Evolutionary conservation across 2,888 invertebrate species (phyloP), one percentile per base, ranked within the genome.

Genomic region (Pollenia angustigena): DNA sequence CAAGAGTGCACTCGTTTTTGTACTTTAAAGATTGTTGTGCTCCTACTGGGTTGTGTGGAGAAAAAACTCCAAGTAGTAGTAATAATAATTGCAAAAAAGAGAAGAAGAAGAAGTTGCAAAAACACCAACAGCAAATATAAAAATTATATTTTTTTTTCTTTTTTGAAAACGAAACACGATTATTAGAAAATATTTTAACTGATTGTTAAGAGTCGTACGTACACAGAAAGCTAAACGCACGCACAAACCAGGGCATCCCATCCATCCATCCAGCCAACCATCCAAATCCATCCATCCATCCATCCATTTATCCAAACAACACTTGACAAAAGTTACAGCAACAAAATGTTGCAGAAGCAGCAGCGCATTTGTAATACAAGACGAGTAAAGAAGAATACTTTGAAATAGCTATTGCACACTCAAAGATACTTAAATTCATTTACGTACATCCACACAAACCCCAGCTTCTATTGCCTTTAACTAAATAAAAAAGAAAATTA

Each of bases 121-220:
- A 54, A 56, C 46, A 40, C 42, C 52, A 56, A 78, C 18, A 46
- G 64, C 32, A 56, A 68, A 54, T 52, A 69, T 40, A 62, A 18
- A 82, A 69, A 76, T 58, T 52, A 40, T 76, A 56, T 75, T 48
- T 60, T 58, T 60, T 58, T 50, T 52, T 44, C 52, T 32, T 64
- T 64, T 14, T 54, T 44, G 4, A 23, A 76, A 76, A 85, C 48
- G 69, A 62, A 87, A 81, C 81, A 87, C 84, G 87, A 81, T 84
- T 87, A 87, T 87, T 87, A 87, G 87, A 87, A 84, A 84, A 87
- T 87, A 84, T 78, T 84, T 84, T 84, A 87, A 87, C 84, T 87
- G 87, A 84, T 87, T 87, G 87, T 84, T 87, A 84, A 84, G 62
- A 84, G 78, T 32, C 44, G 69, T 52, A 66, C 44, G 69, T 52